Evolutionary conservation across 2,113 vertebrate species (phyloP), one percentile per base, ranked within the genome.

Genomic region (Rana temporaria): DNA sequence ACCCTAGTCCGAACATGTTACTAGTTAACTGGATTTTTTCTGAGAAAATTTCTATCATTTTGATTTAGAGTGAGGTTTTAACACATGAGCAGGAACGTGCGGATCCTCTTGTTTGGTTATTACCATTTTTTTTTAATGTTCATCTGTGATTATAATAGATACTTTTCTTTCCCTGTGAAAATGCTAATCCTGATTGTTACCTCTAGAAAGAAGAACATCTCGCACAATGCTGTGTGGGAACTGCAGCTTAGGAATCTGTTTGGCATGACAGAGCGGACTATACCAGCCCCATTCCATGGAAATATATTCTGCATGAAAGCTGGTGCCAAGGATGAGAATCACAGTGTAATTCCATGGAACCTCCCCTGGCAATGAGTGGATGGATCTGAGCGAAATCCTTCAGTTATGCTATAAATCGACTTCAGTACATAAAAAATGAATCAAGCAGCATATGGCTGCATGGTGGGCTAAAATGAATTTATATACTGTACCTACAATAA

Each of bases 271-370:
- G 24, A 38, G 38, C 55, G 67, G 67, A 59, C 55, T 70, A 69
- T 80, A 69, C 26, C 55, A 34, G 26, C 60, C 38, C 67, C 70
- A 42, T 70, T 80, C 78, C 78, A 70, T 48, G 65, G 67, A 80
- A 70, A 70, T 68, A 80, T 80, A 68, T 59, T 80, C 78, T 69
- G 67, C 55, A 42, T 48, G 55, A 24, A 62, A 42, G 78, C 26
- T 59, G 32, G 66, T 70, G 66, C 78, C 78, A 80, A 57, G 66
- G 78, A 80, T 80, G 67, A 80, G 78, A 80, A 80, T 80, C 19
- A 70, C 67, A 70, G 69, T 70, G 56, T 80, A 80, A 70, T 70
- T 80, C 55, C 60, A 80, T 69, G 67, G 78, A 80, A 70, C 78
- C 19, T 70, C 78, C 70, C 70, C 67, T 80, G 78, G 78, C 78